Base-by-base conservation (phyloP, 2,888 invertebrate genomes). In the Mimumesa dahlbomi region DNA sequence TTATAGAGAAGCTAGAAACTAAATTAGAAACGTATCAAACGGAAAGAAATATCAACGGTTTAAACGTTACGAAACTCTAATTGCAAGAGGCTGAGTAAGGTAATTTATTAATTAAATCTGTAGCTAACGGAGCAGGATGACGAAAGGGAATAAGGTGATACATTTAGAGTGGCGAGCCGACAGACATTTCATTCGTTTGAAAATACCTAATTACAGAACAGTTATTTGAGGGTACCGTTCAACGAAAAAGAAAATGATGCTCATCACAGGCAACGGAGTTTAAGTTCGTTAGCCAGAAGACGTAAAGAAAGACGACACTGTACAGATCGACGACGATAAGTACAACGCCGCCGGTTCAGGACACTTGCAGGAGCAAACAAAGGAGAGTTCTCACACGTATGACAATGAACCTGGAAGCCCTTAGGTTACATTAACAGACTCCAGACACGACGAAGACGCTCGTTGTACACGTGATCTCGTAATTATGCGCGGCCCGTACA, bases 331-430 rank as follows among this genome's bases (percentile, higher is more conserved):
- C 66, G 65, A 68, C 34, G 84, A 83, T 85, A 84, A 83, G 79
- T 61, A 50, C n/a, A n/a, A n/a, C 59, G 63, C 52, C 46, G 67
- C 50, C 57, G 73, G 64, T 76, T 57, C 65, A 56, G 65, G 59
- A 73, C 50, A 54, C 59, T 57, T 56, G 36, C 49, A 14, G 50
- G 68, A 75, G 79, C 79, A 82, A 85, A 84, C 82, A 84, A 83
- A 84, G 82, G 71, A 43, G 74, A 78, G 78, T 84, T 84, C 84
- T 82, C 85, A 82, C 81, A 70, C 73, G 56, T 69, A 67, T 83
- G 84, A 85, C 85, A 85, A 86, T 85, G 87, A 86, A 87, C 84
- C 79, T 85, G 84, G 78, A 81, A 77, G 78, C 77, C 73, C 73
- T 75, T 75, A 56, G 61, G 58, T 74, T 66, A 71, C 71, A 72